Percentiles rank a stretch among this genome's conserved stretches.
These are phyloP conservation scores for Drosophila multiciliata DNA, from an alignment of 2,888 invertebrate genomes.

Conservation along the genomic window DNA sequence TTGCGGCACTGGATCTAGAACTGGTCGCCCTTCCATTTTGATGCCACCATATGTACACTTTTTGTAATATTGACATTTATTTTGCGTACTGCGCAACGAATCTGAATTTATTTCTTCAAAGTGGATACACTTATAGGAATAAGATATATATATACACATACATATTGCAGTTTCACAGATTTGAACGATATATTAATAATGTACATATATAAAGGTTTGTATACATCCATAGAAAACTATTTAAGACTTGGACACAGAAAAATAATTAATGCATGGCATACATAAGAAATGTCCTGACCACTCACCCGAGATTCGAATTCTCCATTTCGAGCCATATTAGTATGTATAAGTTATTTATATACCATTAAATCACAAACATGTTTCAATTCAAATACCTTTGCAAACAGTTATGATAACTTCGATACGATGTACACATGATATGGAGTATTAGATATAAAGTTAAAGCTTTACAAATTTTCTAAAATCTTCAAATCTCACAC, in stretches of 20 bases:
- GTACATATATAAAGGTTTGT: slow-evolving; percentile 34
- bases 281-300: slow-evolving; percentile 4
- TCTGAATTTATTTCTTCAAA: neutral
- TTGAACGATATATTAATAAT: slow-evolving; percentile 22
- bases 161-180: slow-evolving; percentile 4
- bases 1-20: neutral
- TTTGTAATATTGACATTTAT: neutral
- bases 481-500: neutral
- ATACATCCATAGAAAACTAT: slow-evolving; percentile 42
- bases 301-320: neutral
- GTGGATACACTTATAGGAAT: neutral
- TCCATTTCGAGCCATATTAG: slow-evolving; percentile 15
- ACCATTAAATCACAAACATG: slow-evolving; percentile 48
- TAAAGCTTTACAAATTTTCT: neutral
- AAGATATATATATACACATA: neutral
- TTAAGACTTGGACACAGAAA: slow-evolving; percentile 16
- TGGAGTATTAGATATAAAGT: neutral
- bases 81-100: neutral
- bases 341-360: slow-evolving; percentile 16
- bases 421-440: neutral
- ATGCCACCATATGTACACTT: neutral
- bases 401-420: neutral
- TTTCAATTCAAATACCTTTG: slow-evolving; percentile 15
- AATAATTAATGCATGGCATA: slow-evolving; percentile 1
- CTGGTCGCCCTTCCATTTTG: neutral